phyloP scores from a whole-genome alignment of 2,888 invertebrate genomes.

The Drosophila ezoana region DNA sequence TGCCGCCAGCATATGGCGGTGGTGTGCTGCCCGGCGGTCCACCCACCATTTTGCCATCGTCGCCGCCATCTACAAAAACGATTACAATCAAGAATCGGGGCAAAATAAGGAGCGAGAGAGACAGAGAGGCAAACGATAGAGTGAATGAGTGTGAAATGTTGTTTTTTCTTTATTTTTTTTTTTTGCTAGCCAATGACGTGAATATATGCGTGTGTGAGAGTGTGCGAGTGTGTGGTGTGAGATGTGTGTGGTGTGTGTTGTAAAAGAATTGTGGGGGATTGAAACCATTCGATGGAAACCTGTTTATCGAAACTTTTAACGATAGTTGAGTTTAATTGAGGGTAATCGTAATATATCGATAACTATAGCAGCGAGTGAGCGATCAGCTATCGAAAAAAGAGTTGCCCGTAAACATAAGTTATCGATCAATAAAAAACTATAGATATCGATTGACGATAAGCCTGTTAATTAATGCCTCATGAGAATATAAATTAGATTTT shows the following conservation, averaged over 20 bases:
- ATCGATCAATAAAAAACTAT: not conserved
- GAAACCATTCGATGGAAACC: conserved; percentile 16
- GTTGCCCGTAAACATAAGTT: no score
- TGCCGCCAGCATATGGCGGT: conserved; percentile 81
- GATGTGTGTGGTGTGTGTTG: conserved; percentile 19
- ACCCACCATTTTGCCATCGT: conserved; percentile 82
- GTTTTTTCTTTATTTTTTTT: not conserved
- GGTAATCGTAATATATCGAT: not conserved
- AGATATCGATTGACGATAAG: not conserved
- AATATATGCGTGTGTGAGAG: conserved; percentile 33
- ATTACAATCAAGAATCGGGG: conserved; percentile 31
- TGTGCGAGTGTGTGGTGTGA: conserved; percentile 19
- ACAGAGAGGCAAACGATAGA: conserved; percentile 38
- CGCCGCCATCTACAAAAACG: conserved; percentile 86
- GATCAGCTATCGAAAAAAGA: not conserved
- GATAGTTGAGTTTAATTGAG: not conserved
- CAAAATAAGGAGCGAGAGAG: conserved; percentile 10
- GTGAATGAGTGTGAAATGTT: conserved; percentile 34
- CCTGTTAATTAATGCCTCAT: not conserved
- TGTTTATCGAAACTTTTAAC: not conserved
- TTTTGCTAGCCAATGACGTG: conserved; percentile 45
- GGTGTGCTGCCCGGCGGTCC: conserved; percentile 84
- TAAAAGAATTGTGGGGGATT: conserved; percentile 32
- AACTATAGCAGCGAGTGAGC: not conserved
- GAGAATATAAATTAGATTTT: no score